These are phyloP conservation scores for Synaphobranchus kaupii DNA, from an alignment of 2,797 vertebrate species.

Conservation along the genomic window DNA sequence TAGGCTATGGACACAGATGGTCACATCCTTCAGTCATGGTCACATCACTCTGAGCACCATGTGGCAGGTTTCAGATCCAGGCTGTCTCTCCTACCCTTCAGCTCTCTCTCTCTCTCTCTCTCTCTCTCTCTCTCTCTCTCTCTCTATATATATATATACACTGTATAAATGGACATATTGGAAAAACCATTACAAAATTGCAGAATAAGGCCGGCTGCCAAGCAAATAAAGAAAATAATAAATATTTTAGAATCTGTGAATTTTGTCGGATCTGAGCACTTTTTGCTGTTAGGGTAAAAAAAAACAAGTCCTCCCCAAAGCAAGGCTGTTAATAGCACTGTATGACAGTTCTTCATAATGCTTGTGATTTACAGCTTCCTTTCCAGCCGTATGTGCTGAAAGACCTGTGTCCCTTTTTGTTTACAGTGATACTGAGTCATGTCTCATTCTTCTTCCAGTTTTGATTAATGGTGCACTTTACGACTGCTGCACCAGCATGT, in stretches of 20 bases:
- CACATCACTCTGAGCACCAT: background rate
- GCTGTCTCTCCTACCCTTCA: background rate
- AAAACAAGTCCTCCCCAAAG: background rate
- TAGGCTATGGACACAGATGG: background rate
- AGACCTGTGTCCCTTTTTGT: constrained; percentile 3
- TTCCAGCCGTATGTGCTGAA: background rate
- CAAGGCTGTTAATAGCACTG: background rate
- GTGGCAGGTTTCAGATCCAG: background rate
- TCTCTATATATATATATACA: too few relatives aligned
- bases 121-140: too few relatives aligned
- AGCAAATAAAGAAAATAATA: background rate
- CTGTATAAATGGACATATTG: background rate
- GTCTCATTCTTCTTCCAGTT: too few relatives aligned
- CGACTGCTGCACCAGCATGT: too few relatives aligned
- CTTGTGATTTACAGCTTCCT: background rate
- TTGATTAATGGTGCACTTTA: too few relatives aligned
- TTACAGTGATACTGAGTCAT: too few relatives aligned
- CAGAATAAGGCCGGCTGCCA: background rate
- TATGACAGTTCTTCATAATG: background rate
- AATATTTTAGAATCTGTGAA: background rate
- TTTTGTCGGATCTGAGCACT: background rate
- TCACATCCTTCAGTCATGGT: background rate
- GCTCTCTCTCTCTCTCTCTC: too few relatives aligned
- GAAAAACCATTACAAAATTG: background rate
- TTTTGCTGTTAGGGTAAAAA: background rate